Conservation (phyloP, 2,113 vertebrate species). For the Pseudonaja textilis region DNA sequence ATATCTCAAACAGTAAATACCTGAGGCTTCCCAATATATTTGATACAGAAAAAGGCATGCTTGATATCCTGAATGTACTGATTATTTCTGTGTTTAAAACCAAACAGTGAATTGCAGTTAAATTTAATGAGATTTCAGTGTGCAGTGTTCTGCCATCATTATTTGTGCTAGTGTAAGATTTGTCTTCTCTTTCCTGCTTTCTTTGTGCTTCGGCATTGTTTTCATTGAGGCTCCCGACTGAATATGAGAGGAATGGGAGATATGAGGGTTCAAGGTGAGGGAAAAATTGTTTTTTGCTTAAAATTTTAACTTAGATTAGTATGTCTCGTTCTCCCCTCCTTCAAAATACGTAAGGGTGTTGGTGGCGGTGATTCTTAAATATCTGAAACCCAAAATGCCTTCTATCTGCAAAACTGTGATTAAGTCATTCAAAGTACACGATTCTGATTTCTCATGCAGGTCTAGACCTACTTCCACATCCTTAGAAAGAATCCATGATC, state of each 20-base stretch:
- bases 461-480: constrained; percentile 33
- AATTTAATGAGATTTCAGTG: constrained; percentile 44
- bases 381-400: constrained; percentile 52
- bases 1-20: not conserved
- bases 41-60: constrained; percentile 24
- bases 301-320: constrained; percentile 57
- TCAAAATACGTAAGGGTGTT: constrained; percentile 42
- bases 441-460: constrained; percentile 42
- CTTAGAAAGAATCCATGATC: constrained; percentile 36
- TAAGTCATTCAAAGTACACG: constrained; percentile 46
- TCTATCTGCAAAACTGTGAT: constrained; percentile 52
- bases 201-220: constrained; percentile 76
- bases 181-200: constrained; percentile 76
- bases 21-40: constrained; percentile 14
- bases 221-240: constrained; percentile 90
- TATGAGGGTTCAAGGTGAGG: constrained; percentile 99
- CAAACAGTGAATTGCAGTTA: constrained; percentile 11
- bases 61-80: constrained; percentile 12
- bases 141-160: constrained; percentile 49
- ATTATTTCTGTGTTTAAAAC: constrained; percentile 55
- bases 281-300: constrained; percentile 66
- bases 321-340: constrained; percentile 48
- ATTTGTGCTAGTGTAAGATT: constrained; percentile 71
- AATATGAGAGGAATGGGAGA: constrained; percentile 99
- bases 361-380: constrained; percentile 28